Conservation (phyloP, 2,113 vertebrate species). For the Cacatua alba region DNA sequence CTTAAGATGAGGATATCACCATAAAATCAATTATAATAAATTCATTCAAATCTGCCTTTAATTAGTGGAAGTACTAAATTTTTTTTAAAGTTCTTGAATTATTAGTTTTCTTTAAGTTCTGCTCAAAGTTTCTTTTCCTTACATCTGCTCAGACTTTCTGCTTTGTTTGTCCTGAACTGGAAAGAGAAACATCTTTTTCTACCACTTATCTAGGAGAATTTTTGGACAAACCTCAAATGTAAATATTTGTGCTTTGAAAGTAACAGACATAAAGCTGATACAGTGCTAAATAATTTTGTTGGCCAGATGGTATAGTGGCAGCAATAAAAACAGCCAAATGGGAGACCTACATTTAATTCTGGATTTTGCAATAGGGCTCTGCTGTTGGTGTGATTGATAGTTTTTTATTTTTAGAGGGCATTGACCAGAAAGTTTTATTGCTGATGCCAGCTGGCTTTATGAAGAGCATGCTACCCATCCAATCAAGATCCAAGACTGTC, state of each 20-base stretch:
- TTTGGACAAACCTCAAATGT: conserved; percentile 3
- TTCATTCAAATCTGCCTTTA: not conserved
- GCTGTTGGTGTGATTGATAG: conserved; percentile 37
- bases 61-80: not conserved
- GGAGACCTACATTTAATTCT: conserved; percentile 20
- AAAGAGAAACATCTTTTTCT: not conserved
- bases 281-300: not conserved
- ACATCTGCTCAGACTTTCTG: not conserved
- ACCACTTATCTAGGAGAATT: conserved; percentile 8
- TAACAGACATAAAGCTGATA: conserved; percentile 22
- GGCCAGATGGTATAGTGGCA: conserved; percentile 10
- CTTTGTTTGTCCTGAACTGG: not conserved
- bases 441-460: conserved; percentile 59
- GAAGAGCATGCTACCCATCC: conserved; percentile 11
- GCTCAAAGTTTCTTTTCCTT: not conserved
- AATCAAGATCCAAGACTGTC: conserved; percentile 11
- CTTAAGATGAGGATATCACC: not conserved
- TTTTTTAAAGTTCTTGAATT: not conserved
- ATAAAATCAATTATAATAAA: not conserved
- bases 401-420: conserved; percentile 56
- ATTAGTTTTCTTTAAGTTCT: not conserved
- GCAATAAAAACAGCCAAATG: not conserved
- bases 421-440: conserved; percentile 56
- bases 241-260: conserved; percentile 48
- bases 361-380: not conserved